Percentiles rank a stretch among this genome's conserved stretches.
These are phyloP conservation scores for Cygnus atratus DNA, from an alignment of 2,113 vertebrate genomes.

Conservation along the genomic window DNA sequence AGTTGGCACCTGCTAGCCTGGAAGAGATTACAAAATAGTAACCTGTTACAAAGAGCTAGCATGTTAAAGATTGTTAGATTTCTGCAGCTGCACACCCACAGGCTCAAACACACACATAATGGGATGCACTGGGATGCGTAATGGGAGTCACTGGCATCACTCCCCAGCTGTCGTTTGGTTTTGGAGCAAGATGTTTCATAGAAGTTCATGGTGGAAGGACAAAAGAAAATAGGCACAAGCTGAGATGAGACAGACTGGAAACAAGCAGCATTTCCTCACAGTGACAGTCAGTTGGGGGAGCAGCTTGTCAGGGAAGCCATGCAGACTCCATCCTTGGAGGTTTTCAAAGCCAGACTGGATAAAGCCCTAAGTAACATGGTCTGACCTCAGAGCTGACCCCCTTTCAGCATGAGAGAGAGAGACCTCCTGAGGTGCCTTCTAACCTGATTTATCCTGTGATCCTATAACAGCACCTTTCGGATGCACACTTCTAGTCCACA, in stretches of 20 bases:
- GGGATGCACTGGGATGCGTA: no score
- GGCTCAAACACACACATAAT: fast-evolving
- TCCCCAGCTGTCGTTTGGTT: neutral
- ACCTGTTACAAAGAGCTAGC: neutral
- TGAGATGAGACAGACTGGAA: neutral
- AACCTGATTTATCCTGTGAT: neutral
- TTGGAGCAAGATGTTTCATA: neutral
- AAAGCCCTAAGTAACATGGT: neutral
- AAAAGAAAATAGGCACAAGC: neutral
- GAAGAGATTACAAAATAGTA: neutral
- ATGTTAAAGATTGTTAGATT: neutral
- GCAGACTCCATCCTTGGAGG: neutral
- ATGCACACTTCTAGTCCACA: neutral
- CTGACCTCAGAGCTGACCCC: neutral
- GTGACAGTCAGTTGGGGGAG: neutral
- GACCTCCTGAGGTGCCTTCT: neutral
- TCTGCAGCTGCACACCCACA: neutral
- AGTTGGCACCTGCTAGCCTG: neutral
- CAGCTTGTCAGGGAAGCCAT: neutral
- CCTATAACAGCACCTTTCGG: neutral
- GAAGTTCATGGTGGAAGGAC: neutral
- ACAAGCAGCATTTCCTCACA: neutral
- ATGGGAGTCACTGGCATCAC: neutral
- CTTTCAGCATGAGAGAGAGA: neutral
- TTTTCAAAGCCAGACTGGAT: neutral